These are phyloP conservation scores for Fregetta grallaria DNA, from an alignment of 2,113 vertebrate genomes.

Conservation along the genomic window DNA sequence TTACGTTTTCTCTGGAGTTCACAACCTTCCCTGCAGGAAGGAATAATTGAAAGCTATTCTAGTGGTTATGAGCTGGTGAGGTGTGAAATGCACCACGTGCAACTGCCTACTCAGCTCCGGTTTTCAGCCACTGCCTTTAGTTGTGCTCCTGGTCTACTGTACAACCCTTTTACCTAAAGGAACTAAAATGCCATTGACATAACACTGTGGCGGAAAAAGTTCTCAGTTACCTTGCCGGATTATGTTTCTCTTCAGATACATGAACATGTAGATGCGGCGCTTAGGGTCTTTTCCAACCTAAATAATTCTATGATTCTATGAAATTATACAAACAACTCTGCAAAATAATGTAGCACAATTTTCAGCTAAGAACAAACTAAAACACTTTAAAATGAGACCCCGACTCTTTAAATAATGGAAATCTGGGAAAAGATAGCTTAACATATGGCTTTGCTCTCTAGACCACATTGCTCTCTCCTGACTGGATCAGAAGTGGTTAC, in stretches of 20 bases:
- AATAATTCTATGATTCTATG: neutral
- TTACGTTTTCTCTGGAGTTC: neutral
- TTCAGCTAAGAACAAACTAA: neutral
- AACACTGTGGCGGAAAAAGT: neutral
- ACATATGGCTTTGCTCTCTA: neutral
- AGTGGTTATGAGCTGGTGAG: neutral
- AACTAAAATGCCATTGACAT: neutral
- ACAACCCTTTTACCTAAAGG: neutral
- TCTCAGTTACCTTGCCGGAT: neutral
- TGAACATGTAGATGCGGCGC: accelerated
- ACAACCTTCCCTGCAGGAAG: neutral
- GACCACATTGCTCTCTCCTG: neutral
- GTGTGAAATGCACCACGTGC: neutral
- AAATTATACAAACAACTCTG: neutral
- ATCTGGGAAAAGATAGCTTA: neutral
- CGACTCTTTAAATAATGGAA: neutral
- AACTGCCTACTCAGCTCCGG: neutral
- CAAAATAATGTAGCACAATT: neutral
- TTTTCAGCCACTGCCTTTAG: neutral
- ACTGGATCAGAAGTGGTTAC: neutral
- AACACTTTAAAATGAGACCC: neutral
- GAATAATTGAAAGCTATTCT: neutral
- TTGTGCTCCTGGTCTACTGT: neutral
- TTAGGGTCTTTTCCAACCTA: neutral
- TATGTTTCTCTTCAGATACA: neutral